Conservation (phyloP, 2,113 vertebrate species). For the Numenius arquata region DNA sequence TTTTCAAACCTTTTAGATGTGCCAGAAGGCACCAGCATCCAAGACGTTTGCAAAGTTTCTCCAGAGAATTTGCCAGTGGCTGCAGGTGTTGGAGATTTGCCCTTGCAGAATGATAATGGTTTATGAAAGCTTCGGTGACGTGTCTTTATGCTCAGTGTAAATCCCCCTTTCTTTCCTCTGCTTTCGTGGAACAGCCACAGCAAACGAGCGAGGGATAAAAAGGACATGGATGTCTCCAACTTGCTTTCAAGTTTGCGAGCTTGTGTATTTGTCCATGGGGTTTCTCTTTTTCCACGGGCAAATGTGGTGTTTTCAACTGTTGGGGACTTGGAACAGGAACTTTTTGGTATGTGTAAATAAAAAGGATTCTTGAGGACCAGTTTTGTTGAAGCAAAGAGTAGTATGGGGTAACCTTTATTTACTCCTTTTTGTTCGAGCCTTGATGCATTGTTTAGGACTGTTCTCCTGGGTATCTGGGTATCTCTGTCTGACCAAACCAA, state of each 20-base stretch:
- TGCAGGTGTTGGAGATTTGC: neutral
- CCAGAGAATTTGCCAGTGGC: neutral
- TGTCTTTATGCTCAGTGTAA: neutral
- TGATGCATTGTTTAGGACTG: neutral
- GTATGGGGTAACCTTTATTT: neutral
- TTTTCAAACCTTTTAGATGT: neutral
- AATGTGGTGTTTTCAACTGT: neutral
- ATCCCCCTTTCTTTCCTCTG: neutral
- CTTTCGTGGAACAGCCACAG: neutral
- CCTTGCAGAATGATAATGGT: neutral
- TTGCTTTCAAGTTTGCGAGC: neutral
- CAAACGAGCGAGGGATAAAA: neutral
- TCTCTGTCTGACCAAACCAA: neutral
- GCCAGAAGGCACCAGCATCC: neutral
- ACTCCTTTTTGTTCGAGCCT: neutral
- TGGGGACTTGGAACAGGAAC: neutral
- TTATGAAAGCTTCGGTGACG: neutral
- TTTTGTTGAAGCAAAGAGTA: too few relatives aligned
- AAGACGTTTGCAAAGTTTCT: neutral
- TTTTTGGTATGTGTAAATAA: neutral
- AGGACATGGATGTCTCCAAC: neutral
- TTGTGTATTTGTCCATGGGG: neutral
- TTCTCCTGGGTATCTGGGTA: neutral
- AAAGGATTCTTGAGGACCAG: neutral
- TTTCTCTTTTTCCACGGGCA: neutral